These are phyloP conservation scores for Calyptomena viridis DNA, from an alignment of 2,113 vertebrate genomes.

Conservation along the genomic window DNA sequence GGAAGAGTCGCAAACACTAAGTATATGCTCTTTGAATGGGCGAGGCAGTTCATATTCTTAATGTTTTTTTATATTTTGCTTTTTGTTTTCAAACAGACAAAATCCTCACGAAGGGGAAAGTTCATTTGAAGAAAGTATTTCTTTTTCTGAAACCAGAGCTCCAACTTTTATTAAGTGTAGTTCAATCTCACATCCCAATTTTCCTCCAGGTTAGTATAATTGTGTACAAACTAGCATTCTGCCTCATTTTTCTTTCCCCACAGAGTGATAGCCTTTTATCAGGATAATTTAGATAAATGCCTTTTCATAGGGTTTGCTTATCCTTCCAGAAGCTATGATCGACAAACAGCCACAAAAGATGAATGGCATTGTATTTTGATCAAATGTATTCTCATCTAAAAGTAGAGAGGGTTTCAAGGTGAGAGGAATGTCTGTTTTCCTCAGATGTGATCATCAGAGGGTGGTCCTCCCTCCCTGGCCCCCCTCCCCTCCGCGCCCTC, in stretches of 20 bases:
- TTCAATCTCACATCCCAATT: not conserved
- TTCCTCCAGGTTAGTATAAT: constrained; percentile 31
- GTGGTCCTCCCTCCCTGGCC: not conserved
- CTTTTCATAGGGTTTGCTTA: constrained; percentile 63
- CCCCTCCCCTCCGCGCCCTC: not conserved
- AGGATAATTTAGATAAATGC: constrained; percentile 80
- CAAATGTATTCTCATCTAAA: constrained; percentile 50
- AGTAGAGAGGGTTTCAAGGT: constrained; percentile 41
- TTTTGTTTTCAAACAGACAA: not conserved
- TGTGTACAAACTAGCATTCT: constrained; percentile 30
- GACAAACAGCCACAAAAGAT: constrained; percentile 68
- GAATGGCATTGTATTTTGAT: constrained; percentile 55
- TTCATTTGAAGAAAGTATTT: not conserved
- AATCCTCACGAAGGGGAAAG: not conserved
- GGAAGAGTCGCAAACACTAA: constrained; percentile 63
- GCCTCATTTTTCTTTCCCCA: constrained; percentile 65
- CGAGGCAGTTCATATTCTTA: not conserved
- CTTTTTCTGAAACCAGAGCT: accelerated
- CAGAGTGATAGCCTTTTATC: constrained; percentile 64
- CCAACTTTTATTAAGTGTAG: not conserved
- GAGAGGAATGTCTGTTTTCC: constrained; percentile 13
- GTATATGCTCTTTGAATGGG: constrained; percentile 59
- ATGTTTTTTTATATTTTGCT: not conserved
- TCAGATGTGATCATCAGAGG: constrained; percentile 19
- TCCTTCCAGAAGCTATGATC: constrained; percentile 73